Base-by-base conservation (phyloP, 2,888 invertebrate genomes). In the Cosmia trapezina region DNA sequence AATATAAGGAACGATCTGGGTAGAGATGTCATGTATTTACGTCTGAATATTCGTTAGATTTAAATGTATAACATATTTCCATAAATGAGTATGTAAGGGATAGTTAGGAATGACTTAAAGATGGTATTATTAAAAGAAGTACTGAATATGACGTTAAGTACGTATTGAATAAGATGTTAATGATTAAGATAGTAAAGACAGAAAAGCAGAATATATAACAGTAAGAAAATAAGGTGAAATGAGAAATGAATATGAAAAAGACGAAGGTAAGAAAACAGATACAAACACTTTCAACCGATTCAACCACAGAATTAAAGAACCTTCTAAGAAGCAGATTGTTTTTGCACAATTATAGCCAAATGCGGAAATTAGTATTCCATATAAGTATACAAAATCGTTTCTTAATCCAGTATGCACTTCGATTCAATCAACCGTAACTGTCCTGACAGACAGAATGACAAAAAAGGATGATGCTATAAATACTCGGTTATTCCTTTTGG, bases 381-480 rank as follows among this genome's bases (percentile, higher is more conserved):
- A 22, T 61, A 67, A 49, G 67, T 67, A 71, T 12, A 65, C 47
- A 61, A 82, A 82, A 71, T 82, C 37, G 60, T 17, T 64, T 66
- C 37, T 73, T 41, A 67, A 73, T 78, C 49, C 57, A 59, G 51
- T 73, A 61, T 73, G 67, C 71, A 70, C 63, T 61, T 83, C 47
- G 45, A 78, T 68, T 79, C 43, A 74, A 81, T 79, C 62, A 75
- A 56, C 62, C 74, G 28, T 84, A 63, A 70, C 64, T 41, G 41
- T 66, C 73, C 14, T 68, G 78, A 73, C 71, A 63, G 70, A 70
- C 67, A 76, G 73, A 76, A 72, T 9, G 59, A 73, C 74, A 80
- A 85, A 83, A 85, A 83, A 83, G 64, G 62, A 54, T 57, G 51
- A 76, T 64, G 70, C 64, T 70, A 61, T 43, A 76, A 72, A 68